Evolutionary conservation across 1,140 invertebrate species (phyloP).

Genomic region (Argopecten irradians): DNA sequence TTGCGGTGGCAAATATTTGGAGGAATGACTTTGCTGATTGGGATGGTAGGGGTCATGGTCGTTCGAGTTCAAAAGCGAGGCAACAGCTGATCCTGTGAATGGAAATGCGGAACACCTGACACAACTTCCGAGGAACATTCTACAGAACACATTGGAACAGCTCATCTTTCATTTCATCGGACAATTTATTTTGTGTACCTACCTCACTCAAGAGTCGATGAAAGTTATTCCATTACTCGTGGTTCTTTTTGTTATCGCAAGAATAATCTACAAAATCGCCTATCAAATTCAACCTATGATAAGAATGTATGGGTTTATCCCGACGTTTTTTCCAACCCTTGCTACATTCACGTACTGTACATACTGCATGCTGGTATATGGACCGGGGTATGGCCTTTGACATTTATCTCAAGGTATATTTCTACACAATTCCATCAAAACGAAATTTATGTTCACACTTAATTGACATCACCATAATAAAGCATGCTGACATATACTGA

Average conservation of each 20-base stretch:
- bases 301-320: background rate
- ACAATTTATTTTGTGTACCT: conserved; percentile 37
- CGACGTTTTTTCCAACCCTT: background rate
- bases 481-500: too few relatives aligned
- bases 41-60: conserved; percentile 12
- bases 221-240: conserved; percentile 41
- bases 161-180: conserved; percentile 31
- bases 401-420: background rate
- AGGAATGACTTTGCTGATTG: conserved; percentile 30
- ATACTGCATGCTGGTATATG: background rate
- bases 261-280: conserved; percentile 35
- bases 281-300: background rate
- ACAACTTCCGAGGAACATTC: background rate
- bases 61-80: conserved; percentile 11
- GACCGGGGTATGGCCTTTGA: background rate
- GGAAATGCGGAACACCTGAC: conserved; percentile 37
- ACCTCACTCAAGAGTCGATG: conserved; percentile 32
- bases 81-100: conserved; percentile 37
- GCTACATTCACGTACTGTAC: background rate
- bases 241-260: conserved; percentile 39
- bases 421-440: too few relatives aligned
- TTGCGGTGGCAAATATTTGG: conserved; percentile 44
- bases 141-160: conserved; percentile 48
- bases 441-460: too few relatives aligned
- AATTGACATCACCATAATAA: too few relatives aligned